phyloP scores from a whole-genome alignment of 2,888 invertebrate genomes.

The Agriopis marginaria region DNA sequence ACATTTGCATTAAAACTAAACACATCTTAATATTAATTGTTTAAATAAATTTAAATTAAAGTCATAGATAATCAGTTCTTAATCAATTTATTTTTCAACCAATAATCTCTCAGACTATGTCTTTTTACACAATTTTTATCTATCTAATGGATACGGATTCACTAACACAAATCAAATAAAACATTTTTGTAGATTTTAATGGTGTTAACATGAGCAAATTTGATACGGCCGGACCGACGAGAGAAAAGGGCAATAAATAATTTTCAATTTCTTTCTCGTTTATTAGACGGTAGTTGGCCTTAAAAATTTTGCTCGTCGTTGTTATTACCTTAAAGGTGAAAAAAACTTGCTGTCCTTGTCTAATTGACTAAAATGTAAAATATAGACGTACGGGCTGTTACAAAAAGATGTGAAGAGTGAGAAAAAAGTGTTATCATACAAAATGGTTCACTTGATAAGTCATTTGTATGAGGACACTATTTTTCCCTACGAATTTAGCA shows the following conservation, averaged over 20 bases:
- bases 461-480: too few species aligned
- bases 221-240: neutral
- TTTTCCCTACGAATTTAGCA: too few species aligned
- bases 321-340: neutral
- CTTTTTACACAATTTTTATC: conserved; percentile 56
- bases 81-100: conserved; percentile 59
- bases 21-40: neutral
- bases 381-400: too few species aligned
- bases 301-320: neutral
- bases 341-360: neutral
- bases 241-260: neutral
- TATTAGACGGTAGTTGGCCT: neutral
- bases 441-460: too few species aligned
- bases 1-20: too few species aligned
- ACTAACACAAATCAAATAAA: conserved; percentile 44
- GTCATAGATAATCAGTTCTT: conserved; percentile 38
- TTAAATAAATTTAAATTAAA: neutral
- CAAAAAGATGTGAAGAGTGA: too few species aligned
- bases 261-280: neutral
- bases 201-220: neutral
- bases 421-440: too few species aligned
- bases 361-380: neutral
- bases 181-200: neutral
- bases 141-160: conserved; percentile 66
- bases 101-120: conserved; percentile 73